Base-by-base conservation (phyloP, 2,888 invertebrate genomes). In the Tholera decimalis region DNA sequence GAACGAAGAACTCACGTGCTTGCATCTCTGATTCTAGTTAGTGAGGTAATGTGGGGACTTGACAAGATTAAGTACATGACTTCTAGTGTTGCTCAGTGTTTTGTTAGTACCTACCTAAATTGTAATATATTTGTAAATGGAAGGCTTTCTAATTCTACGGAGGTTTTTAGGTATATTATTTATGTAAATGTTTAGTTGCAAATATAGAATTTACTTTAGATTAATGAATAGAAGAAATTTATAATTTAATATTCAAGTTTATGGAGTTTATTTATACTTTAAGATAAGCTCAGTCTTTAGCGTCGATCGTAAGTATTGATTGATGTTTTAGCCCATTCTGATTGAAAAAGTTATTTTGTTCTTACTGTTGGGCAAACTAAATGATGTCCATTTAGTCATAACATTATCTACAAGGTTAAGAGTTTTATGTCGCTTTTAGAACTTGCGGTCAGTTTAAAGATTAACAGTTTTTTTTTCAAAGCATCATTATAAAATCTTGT, bases 391-490 rank as follows among this genome's bases (percentile, higher is more conserved):
- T 55, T 66, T 0, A 53, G 24, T 20, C 13, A n/a, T 11, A n/a
- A 46, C 9, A 37, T 59, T 46, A 59, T 30, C 24, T n/a, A 13
- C 80, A 83, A 85, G 85, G 86, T 85, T 70, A 82, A 54, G 30
- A 9, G 75, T 77, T 69, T 70, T 58, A 6, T 53, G 41, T 28
- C 37, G 49, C 13, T 41, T 39, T 53, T 26, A 77, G n/a, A 28
- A 43, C 28, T 49, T 62, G 69, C 39, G 67, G 65, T 70, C 37
- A 47, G 20, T 44, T 44, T 41, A 49, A 37, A 60, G 43, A 68
- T 67, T 57, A 58, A 53, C 24, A 20, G 28, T 8, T n/a, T 0
- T 55, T 64, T 69, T 68, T 67, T 59, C 44, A 43, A 46, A 55
- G 15, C 30, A 37, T 41, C 53, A 43, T 53, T 56, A 47, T 28